phyloP scores from a whole-genome alignment of 2,797 vertebrate species.

The Sebastes vulpes region DNA sequence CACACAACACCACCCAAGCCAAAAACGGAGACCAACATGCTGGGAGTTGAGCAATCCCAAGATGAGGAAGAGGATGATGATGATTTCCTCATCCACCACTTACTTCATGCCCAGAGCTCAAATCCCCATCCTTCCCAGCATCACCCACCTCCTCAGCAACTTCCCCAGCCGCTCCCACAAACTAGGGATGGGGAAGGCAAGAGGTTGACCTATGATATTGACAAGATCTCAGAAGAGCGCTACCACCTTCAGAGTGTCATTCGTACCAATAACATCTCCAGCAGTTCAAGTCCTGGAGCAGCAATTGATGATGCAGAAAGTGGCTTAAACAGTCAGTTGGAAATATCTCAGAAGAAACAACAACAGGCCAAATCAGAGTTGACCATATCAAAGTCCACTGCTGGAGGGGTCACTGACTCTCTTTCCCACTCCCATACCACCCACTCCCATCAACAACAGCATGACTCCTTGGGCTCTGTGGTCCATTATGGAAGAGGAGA shows the following conservation, averaged over 20 bases:
- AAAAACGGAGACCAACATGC: constrained; percentile 87
- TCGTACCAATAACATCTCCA: constrained; percentile 86
- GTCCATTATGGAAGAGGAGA: constrained; percentile 80
- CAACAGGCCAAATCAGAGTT: constrained; percentile 72
- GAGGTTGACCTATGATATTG: constrained; percentile 84
- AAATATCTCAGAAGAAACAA: constrained; percentile 89
- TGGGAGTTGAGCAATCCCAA: constrained; percentile 75
- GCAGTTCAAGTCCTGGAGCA: constrained; percentile 59
- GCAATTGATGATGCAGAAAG: constrained; percentile 50
- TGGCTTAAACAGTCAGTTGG: constrained; percentile 86
- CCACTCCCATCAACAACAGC: constrained; percentile 72
- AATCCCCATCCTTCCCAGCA: constrained; percentile 77
- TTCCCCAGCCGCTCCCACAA: constrained; percentile 73
- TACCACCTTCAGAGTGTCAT: constrained; percentile 94
- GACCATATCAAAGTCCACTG: constrained; percentile 80
- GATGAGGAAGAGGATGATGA: constrained; percentile 82
- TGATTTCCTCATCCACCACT: constrained; percentile 93
- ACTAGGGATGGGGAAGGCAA: constrained; percentile 73
- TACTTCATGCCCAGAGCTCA: constrained; percentile 90
- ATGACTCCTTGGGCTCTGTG: constrained; percentile 76
- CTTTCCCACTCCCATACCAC: constrained; percentile 70
- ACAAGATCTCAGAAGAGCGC: constrained; percentile 89
- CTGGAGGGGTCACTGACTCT: constrained; percentile 77
- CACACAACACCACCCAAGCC: constrained; percentile 77
- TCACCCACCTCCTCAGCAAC: constrained; percentile 75